phyloP scores from a whole-genome alignment of 2,797 vertebrate genomes.

The Chloroceryle inda region DNA sequence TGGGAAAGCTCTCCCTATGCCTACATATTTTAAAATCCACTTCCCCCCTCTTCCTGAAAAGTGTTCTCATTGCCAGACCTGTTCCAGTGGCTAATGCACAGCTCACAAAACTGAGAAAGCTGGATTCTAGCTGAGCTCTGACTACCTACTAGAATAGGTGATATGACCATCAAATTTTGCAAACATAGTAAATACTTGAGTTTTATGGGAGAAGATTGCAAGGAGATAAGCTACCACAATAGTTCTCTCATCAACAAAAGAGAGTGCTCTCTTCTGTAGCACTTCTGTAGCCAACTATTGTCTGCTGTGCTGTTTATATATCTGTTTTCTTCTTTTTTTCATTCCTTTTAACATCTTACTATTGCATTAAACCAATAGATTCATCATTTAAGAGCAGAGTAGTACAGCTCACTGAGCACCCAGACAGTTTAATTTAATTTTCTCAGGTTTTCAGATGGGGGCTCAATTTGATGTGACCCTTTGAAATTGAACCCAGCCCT shows the following conservation, averaged over 20 bases:
- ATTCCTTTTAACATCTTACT: conserved; percentile 1
- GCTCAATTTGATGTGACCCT: conserved; percentile 57
- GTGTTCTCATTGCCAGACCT: not conserved
- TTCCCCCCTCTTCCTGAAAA: not conserved
- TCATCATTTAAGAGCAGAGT: conserved; percentile 39
- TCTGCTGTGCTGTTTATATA: not conserved
- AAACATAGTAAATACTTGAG: not conserved
- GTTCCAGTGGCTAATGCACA: not conserved
- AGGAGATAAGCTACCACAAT: not conserved
- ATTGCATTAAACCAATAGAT: conserved; percentile 57
- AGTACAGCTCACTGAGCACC: conserved; percentile 42
- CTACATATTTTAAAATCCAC: not conserved
- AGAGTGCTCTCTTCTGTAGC: not conserved
- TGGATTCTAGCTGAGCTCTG: not conserved
- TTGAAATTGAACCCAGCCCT: conserved; percentile 54
- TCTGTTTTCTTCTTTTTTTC: not conserved
- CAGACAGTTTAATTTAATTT: conserved; percentile 70
- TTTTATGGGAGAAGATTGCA: not conserved
- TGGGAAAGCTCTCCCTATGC: not conserved
- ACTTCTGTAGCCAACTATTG: not conserved
- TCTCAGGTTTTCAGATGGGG: conserved; percentile 54
- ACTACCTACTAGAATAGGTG: not conserved
- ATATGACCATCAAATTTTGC: not conserved
- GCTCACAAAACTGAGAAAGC: not conserved
- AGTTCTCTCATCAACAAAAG: not conserved